Evolutionary conservation across 2,888 invertebrate species (phyloP).

Genomic region (Agrochola lychnidis): DNA sequence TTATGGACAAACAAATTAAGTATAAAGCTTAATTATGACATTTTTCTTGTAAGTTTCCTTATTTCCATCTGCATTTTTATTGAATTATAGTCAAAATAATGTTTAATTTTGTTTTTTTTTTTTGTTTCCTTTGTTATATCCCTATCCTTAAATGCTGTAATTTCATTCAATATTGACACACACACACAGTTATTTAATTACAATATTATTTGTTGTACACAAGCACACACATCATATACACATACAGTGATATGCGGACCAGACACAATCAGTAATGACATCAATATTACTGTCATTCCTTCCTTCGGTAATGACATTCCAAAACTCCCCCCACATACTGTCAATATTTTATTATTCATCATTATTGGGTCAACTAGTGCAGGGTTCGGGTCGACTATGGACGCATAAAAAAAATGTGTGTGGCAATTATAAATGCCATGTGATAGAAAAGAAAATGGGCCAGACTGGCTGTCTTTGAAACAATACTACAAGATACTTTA

Average conservation of each 20-base stretch:
- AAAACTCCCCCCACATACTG: too few relatives aligned
- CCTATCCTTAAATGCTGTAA: not conserved
- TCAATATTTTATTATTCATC: too few relatives aligned
- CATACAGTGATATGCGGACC: not conserved
- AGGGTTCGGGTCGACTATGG: too few relatives aligned
- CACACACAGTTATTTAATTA: not conserved
- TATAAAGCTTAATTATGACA: constrained; percentile 89
- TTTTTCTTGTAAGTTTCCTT: constrained; percentile 90
- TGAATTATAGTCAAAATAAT: constrained; percentile 91
- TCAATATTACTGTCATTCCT: too few relatives aligned
- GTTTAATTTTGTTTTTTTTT: constrained; percentile 83
- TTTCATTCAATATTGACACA: not conserved
- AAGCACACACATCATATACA: not conserved
- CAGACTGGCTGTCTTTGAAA: too few relatives aligned
- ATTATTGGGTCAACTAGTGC: too few relatives aligned
- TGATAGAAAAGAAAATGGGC: too few relatives aligned
- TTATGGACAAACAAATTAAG: constrained; percentile 88
- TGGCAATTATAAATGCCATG: too few relatives aligned
- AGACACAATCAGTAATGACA: too few relatives aligned
- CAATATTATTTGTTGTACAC: not conserved
- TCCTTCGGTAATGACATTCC: too few relatives aligned
- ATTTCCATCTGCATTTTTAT: constrained; percentile 91
- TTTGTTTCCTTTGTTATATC: constrained; percentile 65
- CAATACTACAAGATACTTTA: too few relatives aligned
- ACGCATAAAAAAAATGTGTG: too few relatives aligned